Base-by-base conservation (phyloP, 2,797 vertebrate genomes). In the Girardinus metallicus region DNA sequence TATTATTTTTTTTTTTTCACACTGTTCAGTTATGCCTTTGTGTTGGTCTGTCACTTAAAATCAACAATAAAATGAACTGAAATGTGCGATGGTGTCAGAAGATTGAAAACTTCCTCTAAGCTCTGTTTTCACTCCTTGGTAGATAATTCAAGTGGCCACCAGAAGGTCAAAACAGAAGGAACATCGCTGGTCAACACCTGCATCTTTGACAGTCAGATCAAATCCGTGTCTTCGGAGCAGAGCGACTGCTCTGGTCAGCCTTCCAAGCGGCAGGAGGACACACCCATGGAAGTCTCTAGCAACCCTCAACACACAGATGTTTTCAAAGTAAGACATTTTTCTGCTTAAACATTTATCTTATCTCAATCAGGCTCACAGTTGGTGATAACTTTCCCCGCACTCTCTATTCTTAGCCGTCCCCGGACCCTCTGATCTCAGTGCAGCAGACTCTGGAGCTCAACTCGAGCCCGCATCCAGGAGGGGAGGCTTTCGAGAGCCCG, bases 251-350 rank as follows among this genome's bases (percentile, higher is more conserved):
- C 95, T 96, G 91, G 94, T 96, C 90, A 89, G 64, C 85, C 93
- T 60, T 87, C 85, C 57, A 99, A 99, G 94, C 97, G 95, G 15
- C 97, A 98, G 92, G 98, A 99, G 82, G 96, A 97, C 93, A 97
- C 97, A 85, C 98, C 98, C 49, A 99, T 99, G 99, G 98, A 99
- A 94, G 97, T 99, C 77, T 97, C 97, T 29, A 96, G 96, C 84
- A 97, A 98, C 82, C 94, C 97, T 81, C 89, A 94, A 85, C 83
- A 96, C 73, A 91, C 96, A n/a, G 88, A 95, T 9, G 86, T 97
- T 79, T 97, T 98, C 90, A 97, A 97, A 95, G 97, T 96, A 88
- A 84, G 76, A 73, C 12, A 0, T 46, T 46, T 46, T 66, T 16
- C 34, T 34, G 4, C 39, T 43, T 53, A 5, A 57, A n/a, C 23